phyloP scores from a whole-genome alignment of 2,113 vertebrate species.

The Petaurus breviceps region DNA sequence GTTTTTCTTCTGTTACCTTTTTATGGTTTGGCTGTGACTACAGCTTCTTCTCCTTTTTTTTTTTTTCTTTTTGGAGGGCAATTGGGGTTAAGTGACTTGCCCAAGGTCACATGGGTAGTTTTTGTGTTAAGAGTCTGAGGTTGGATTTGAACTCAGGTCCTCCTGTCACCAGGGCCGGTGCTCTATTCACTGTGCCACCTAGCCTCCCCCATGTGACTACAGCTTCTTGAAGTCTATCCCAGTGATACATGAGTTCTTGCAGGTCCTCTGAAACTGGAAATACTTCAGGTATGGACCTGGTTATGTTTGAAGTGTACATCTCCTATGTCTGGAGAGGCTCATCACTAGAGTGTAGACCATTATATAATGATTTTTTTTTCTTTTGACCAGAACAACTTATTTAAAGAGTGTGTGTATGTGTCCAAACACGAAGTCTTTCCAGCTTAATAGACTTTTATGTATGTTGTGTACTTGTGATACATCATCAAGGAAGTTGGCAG shows the following conservation, averaged over 20 bases:
- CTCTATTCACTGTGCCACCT: too few relatives aligned
- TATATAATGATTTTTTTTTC: not conserved
- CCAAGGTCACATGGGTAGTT: too few relatives aligned
- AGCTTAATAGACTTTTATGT: not conserved
- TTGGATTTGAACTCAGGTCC: too few relatives aligned
- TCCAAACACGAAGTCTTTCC: not conserved
- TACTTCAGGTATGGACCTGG: not conserved
- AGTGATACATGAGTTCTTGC: not conserved
- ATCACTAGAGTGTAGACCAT: not conserved
- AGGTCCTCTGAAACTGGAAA: not conserved
- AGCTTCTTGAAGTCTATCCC: not conserved
- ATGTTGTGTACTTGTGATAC: not conserved
- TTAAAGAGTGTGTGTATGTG: not conserved
- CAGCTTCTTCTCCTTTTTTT: too few relatives aligned
- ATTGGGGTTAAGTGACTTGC: too few relatives aligned
- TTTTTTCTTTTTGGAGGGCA: too few relatives aligned
- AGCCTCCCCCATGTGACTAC: too few relatives aligned
- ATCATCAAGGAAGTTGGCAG: not conserved
- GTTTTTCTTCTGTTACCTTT: slow-evolving; percentile 39
- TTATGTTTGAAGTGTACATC: not conserved
- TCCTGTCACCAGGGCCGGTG: too few relatives aligned
- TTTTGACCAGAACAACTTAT: not conserved
- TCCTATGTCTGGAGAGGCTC: not conserved
- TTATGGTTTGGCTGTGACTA: slow-evolving; percentile 23
- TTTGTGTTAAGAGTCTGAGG: too few relatives aligned